Base-by-base conservation (phyloP, 37 sponge, comb jelly and placozoan genomes). In the Spongilla lacustris region DNA sequence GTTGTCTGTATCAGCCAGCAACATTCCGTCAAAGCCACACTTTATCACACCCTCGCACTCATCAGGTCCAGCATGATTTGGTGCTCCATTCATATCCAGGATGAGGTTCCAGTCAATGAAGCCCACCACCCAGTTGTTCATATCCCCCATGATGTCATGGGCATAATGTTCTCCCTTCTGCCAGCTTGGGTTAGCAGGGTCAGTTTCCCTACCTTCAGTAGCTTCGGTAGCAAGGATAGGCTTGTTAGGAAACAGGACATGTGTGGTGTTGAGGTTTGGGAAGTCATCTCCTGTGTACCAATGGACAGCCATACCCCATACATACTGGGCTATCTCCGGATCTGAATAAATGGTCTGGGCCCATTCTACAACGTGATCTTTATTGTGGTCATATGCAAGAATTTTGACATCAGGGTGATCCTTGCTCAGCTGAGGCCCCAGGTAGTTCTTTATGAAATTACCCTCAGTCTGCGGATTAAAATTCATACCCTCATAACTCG, bases 111-210 rank as follows among this genome's bases (percentile, higher is more conserved):
- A 92, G 70, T 92, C 93, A 34, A 89, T 85, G 41, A 86, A 95
- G 0, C 95, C 95, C 66, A 95, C 93, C 34, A 89, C 93, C 93
- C 93, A 95, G 78, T 95, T 92, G 84, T 95, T 95, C 77, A 95
- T 69, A 58, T 95, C 95, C 35, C 93, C 93, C 11, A 94, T 90
- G 48, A 94, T 94, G 73, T 92, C 93, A 50, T 91, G 92, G 32
- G 93, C 93, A 50, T 94, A 94, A 50, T 92, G 95, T 78, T 92
- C 95, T 30, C 95, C 95, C 28, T 92, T 84, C 23, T 23, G 34
- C 95, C 95, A 94, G 4, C 26, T 67, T 73, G 93, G 93, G 41
- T 69, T 76, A 32, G 67, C 37, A 5, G 94, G 94, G 72, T 90
- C 71, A 14, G 77, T 81, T 81, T 94, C 94, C 36, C 94, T 74